These are phyloP conservation scores for Planococcus citri DNA, from an alignment of 1,140 invertebrate species.

Conservation along the genomic window DNA sequence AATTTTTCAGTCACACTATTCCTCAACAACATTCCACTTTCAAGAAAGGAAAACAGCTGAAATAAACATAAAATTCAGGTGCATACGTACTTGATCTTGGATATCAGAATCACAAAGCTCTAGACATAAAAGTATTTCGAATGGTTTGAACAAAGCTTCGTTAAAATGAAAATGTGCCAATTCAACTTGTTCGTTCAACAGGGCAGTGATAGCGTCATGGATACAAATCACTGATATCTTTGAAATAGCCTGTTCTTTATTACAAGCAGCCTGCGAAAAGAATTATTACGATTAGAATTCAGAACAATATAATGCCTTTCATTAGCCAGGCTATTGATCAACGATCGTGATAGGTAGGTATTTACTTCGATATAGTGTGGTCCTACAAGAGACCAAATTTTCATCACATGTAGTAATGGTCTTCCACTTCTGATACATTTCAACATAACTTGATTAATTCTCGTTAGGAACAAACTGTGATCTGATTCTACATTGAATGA, in stretches of 20 bases:
- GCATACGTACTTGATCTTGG: conserved; percentile 55
- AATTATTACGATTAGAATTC: conserved; percentile 10
- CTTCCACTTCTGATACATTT: conserved; percentile 73
- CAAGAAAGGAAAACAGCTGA: neutral
- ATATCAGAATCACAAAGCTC: conserved; percentile 85
- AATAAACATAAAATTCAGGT: too few species aligned
- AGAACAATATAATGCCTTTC: too few species aligned
- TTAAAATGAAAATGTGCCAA: conserved; percentile 89
- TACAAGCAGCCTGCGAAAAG: conserved; percentile 65
- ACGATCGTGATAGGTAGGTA: neutral
- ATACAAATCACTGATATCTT: conserved; percentile 88
- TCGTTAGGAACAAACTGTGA: conserved; percentile 44
- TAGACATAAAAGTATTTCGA: conserved; percentile 83
- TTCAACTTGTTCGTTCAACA: conserved; percentile 79
- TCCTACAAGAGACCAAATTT: conserved; percentile 73
- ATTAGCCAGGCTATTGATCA: too few species aligned
- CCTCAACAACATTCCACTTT: neutral
- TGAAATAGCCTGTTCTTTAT: conserved; percentile 73
- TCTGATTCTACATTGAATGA: conserved; percentile 23
- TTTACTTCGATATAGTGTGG: conserved; percentile 79
- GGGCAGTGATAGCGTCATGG: conserved; percentile 75
- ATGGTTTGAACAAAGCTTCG: conserved; percentile 85
- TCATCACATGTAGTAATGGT: conserved; percentile 79
- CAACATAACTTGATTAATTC: conserved; percentile 74
- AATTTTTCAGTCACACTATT: neutral